Base-by-base conservation (phyloP, 2,113 vertebrate species). In the Telmatochromis sp. region DNA sequence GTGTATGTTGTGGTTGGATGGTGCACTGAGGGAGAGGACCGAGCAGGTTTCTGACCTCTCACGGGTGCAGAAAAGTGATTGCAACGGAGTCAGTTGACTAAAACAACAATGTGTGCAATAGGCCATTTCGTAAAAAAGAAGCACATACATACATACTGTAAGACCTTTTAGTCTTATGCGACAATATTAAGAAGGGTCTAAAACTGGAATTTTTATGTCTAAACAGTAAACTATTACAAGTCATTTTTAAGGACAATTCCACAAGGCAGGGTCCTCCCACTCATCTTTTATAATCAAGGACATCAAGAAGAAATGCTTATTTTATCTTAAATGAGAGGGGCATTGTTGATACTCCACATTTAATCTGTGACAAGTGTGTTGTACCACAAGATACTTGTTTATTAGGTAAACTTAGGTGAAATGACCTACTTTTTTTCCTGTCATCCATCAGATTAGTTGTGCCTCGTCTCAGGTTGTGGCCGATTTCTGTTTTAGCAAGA, bases 21-120 rank as follows among this genome's bases (percentile, higher is more conserved):
- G 45, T 70, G 68, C 88, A 54, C 73, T 79, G 23, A 86, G 78
- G 54, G 26, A 70, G 49, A 80, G 70, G 12, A 37, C 37, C 4
- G 45, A 86, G 86, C 85, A 88, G 68, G 82, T 91, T 84, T 91
- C 83, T 90, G 85, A 91, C 86, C 84, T 90, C 75, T 87, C 37
- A 54, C 80, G 37, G 87, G 84, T 73, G 68, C 75, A 89, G 86
- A 89, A 80, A 75, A 83, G 81, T 47, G 85, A 88, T 81, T 86
- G 57, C 68, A 92, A 58, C 3, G 17, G 88, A 91, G 49, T 93
- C 75, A 86, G 87, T 42, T 93, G 73, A 81, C 85, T 88, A 81
- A 53, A 84, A 90, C 40, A 92, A 91, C 80, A 85, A n/a, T 28
- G 78, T 87, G 68, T 84, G 47, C 51, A 81, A 68, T 19, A 42